Evolutionary conservation across 1,140 invertebrate genomes (phyloP).

Genomic region (Aporrectodea caliginosa): DNA sequence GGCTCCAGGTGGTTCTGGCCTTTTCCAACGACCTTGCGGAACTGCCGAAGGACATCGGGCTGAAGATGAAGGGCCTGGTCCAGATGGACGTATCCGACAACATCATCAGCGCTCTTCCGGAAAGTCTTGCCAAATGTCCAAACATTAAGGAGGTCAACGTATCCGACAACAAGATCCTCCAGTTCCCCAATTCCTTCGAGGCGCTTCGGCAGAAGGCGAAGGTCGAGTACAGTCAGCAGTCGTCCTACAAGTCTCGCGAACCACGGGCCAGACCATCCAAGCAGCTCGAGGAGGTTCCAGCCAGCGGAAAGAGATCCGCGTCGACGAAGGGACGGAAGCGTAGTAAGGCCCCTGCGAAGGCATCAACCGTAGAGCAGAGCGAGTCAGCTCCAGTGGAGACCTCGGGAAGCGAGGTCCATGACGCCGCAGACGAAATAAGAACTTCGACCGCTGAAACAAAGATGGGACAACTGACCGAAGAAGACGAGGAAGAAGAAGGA

Average conservation of each 20-base stretch:
- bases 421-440: no score
- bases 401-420: no score
- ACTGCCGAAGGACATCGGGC: slow-evolving; percentile 44
- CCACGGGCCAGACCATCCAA: slow-evolving; percentile 16
- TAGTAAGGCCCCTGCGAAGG: no score
- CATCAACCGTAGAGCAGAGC: no score
- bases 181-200: slow-evolving; percentile 45
- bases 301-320: no score
- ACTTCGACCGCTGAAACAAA: no score
- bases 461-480: no score
- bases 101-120: slow-evolving; percentile 45
- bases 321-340: no score
- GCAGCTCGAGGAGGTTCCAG: no score
- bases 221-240: slow-evolving; percentile 37
- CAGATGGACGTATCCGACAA: slow-evolving; percentile 47
- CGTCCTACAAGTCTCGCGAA: slow-evolving; percentile 37
- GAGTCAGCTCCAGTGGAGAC: no score
- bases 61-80: slow-evolving; percentile 43
- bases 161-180: slow-evolving; percentile 48
- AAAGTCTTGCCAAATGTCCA: slow-evolving; percentile 46
- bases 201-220: slow-evolving; percentile 35
- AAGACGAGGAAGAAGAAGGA: no score
- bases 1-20: slow-evolving; percentile 23
- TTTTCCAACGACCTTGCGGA: slow-evolving; percentile 40
- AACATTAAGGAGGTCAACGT: slow-evolving; percentile 42